Evolutionary conservation across 2,113 vertebrate genomes (phyloP), one percentile per base, ranked within the genome.

Genomic region (Macquaria ambigua): DNA sequence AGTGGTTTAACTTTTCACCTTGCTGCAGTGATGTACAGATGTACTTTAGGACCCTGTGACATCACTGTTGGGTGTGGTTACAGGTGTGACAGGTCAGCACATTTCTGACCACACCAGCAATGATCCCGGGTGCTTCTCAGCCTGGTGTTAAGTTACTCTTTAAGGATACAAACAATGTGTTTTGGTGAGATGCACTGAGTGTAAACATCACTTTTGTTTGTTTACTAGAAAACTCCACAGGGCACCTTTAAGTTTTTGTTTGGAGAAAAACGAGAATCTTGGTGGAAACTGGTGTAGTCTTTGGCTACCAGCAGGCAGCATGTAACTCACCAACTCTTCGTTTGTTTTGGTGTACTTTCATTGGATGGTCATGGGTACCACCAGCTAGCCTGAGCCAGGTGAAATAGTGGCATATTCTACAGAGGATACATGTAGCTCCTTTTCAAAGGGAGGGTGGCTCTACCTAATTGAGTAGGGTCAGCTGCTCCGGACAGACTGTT

Each of bases 401-500:
- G 43, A 48, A 34, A 2, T 28, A 23, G 3, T 37, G 11, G 1
- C 10, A 21, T 46, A 8, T 28, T 59, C n/a, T 31, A 9, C 31
- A 58, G 10, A 7, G 2, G 37, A 31, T 2, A 11, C 25, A 15
- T 68, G 59, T 41, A 52, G 34, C 39, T 21, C 18, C 34, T 68
- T 37, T 76, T 59, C 15, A 25, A 31, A 7, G 37, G 31, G 46
- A 63, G 20, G 5, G 23, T 43, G 41, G n/a, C n/a, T 15, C 28
- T 12, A 2, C 16, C 18, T 48, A 66, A 67, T 25, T 43, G 59
- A 66, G 16, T 20, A 10, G 55, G 25, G 68, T 84, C 83, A 84
- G 84, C 89, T 89, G 75, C 77, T 87, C 10, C 20, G 18, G 76
- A 82, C 78, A 82, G 71, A 58, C 55, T 0, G 28, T 56, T 53